Base-by-base conservation (phyloP, 2,888 invertebrate genomes). In the Sinotaia quadrata region DNA sequence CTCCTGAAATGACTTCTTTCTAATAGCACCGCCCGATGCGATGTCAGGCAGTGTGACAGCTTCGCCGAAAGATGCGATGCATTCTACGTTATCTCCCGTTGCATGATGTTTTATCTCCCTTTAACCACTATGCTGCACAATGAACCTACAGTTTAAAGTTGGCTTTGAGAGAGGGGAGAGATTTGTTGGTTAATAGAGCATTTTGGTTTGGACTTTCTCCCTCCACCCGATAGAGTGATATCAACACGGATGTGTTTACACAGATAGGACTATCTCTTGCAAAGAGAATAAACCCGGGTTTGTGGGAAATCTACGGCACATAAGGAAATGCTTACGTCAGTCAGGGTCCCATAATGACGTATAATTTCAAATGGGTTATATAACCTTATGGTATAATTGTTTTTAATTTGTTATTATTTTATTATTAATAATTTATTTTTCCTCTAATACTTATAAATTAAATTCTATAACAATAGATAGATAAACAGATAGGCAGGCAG, bases 71-170 rank as follows among this genome's bases (percentile, higher is more conserved):
- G 62, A 62, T 27, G 62, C 33, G 29, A 37, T 62, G 62, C 62
- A 62, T 36, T 62, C 62, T 21, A 37, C 12, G 62, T 36, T 62
- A 62, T 62, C 62, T 51, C 49, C 18, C 33, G 31, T 15, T 62
- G 62, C 62, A 62, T 62, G 27, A 21, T 18, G 37, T 36, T 37
- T 62, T 62, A 62, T 62, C 62, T 49, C 62, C 62, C 62, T 52
- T 62, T 47, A 49, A 37, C 52, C 21, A 52, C 15, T 37, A 36
- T 27, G 62, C 31, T 10, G 18, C 21, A 62, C 62, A 62, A 62
- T 62, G 62, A 52, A 24, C 24, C 21, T 49, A 37, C 62, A 62
- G 62, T 62, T 21, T 41, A 4, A 0, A 0, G 8, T 7, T 27
- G 7, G 36, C 12, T 18, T 33, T 21, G 21, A 3, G 33, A 10